A percentile compares a stretch with the other conserved stretches of the same genome.
Conservation (phyloP, 2,888 invertebrate genomes). For the Andrena praecox region DNA sequence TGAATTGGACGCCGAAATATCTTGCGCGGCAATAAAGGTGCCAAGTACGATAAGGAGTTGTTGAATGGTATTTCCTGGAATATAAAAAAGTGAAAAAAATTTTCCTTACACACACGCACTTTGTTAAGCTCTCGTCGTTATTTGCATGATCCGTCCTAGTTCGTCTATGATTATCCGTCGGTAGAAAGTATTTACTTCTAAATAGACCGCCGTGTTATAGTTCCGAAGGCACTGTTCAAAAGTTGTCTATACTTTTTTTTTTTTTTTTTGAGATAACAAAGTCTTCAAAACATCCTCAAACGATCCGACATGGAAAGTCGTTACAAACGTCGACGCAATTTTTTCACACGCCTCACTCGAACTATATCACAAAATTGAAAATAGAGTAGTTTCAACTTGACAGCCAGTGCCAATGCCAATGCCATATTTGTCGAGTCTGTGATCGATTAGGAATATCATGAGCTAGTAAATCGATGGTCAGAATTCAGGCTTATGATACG, state of each 20-base stretch:
- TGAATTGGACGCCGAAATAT: slow-evolving; percentile 55
- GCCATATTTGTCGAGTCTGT: slow-evolving; percentile 73
- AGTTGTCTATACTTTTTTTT: slow-evolving; percentile 65
- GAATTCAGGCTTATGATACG: slow-evolving; percentile 77
- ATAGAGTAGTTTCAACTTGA: slow-evolving; percentile 77
- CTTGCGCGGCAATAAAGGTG: slow-evolving; percentile 43
- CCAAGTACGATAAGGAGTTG: slow-evolving; percentile 42
- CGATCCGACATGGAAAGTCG: slow-evolving; percentile 71
- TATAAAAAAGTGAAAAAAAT: slow-evolving; percentile 58
- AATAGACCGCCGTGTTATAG: slow-evolving; percentile 79
- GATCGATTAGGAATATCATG: slow-evolving; percentile 77
- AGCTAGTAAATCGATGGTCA: slow-evolving; percentile 76
- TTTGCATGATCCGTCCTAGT: slow-evolving; percentile 69
- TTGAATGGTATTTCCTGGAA: slow-evolving; percentile 40
- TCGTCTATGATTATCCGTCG: slow-evolving; percentile 73
- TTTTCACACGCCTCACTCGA: slow-evolving; percentile 74
- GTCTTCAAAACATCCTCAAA: slow-evolving; percentile 67
- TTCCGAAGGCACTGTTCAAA: slow-evolving; percentile 83
- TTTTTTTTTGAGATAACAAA: slow-evolving; percentile 63
- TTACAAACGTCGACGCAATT: slow-evolving; percentile 75
- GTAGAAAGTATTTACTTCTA: slow-evolving; percentile 77
- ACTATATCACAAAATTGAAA: slow-evolving; percentile 80
- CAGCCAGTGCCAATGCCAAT: slow-evolving; percentile 77
- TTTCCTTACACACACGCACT: slow-evolving; percentile 50
- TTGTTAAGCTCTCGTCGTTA: slow-evolving; percentile 71